Evolutionary conservation across 2,113 vertebrate species (phyloP).

Genomic region (Spermophilus dauricus): DNA sequence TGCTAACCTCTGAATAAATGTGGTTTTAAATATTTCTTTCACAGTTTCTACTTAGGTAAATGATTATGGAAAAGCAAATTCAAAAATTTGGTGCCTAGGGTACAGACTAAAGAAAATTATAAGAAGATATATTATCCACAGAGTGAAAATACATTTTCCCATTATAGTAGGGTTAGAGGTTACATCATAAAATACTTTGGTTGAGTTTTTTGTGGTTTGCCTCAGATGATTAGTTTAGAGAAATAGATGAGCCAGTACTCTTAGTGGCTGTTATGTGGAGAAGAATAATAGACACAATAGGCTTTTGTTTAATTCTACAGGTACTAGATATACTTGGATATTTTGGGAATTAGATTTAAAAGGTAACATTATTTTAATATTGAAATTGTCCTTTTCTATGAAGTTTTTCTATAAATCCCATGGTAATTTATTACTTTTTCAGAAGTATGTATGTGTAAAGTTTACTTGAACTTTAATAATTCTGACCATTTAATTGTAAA

Average conservation of each 20-base stretch:
- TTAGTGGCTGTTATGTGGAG: slow-evolving; percentile 78
- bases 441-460: slow-evolving; percentile 54
- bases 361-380: slow-evolving; percentile 61
- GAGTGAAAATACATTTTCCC: slow-evolving; percentile 83
- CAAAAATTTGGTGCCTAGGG: slow-evolving; percentile 62
- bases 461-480: slow-evolving; percentile 66
- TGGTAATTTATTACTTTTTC: not conserved
- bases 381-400: slow-evolving; percentile 72
- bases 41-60: slow-evolving; percentile 73
- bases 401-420: slow-evolving; percentile 58
- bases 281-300: slow-evolving; percentile 58
- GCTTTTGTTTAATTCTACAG: slow-evolving; percentile 79
- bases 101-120: slow-evolving; percentile 83
- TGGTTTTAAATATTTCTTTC: slow-evolving; percentile 75
- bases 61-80: slow-evolving; percentile 67
- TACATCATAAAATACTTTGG: slow-evolving; percentile 78
- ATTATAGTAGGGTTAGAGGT: slow-evolving; percentile 74
- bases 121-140: slow-evolving; percentile 79
- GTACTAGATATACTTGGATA: slow-evolving; percentile 23
- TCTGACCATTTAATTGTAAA: slow-evolving; percentile 45
- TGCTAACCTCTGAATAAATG: slow-evolving; percentile 71
- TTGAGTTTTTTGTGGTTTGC: slow-evolving; percentile 83
- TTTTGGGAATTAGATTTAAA: slow-evolving; percentile 77
- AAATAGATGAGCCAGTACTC: slow-evolving; percentile 76
- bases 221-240: slow-evolving; percentile 78